Percentiles rank a stretch among this genome's conserved stretches.
phyloP scores from a whole-genome alignment of 2,113 vertebrate species.

The Tapirus terrestris region DNA sequence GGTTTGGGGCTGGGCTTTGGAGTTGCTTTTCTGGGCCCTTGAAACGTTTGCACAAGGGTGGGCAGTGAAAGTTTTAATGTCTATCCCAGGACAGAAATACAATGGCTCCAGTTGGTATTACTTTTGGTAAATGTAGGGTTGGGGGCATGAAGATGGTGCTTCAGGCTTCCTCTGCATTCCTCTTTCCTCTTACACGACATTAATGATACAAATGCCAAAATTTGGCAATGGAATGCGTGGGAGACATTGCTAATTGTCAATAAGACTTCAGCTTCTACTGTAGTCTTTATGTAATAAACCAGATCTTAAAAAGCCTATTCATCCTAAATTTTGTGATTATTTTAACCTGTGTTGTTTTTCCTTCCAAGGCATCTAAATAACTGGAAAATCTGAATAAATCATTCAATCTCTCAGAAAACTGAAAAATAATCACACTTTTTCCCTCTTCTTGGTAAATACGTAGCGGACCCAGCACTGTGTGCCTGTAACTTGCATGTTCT shows the following conservation, averaged over 20 bases:
- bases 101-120: background rate
- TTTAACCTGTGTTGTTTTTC: background rate
- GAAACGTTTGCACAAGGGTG: background rate
- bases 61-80: background rate
- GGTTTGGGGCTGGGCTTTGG: background rate
- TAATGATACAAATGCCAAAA: background rate
- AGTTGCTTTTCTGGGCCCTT: background rate
- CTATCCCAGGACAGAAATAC: accelerated
- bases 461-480: background rate
- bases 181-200: background rate
- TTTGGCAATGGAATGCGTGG: background rate
- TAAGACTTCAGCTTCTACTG: background rate
- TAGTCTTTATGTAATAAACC: background rate
- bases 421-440: background rate
- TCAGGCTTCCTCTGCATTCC: background rate
- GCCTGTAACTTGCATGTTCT: background rate
- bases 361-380: background rate
- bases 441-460: background rate
- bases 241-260: background rate
- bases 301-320: background rate
- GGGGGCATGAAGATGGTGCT: background rate
- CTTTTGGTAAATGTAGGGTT: constrained; percentile 30
- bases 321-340: background rate
- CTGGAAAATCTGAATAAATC: constrained; percentile 16
- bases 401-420: background rate